Conservation (phyloP, 2,113 vertebrate genomes). For the Tautogolabrus adspersus region DNA sequence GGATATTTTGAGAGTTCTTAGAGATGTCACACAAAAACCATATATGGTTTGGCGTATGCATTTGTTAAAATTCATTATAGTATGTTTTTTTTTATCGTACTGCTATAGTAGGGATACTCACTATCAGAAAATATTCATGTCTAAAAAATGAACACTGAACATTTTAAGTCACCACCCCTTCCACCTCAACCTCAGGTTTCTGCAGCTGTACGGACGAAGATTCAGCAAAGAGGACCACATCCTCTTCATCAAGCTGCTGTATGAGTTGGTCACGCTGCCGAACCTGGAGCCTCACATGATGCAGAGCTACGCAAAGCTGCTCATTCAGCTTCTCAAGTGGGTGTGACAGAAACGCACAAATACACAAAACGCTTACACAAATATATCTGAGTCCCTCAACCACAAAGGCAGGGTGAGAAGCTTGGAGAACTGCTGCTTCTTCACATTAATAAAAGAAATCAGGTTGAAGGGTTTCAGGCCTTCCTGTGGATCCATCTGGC, state of each 20-base stretch:
- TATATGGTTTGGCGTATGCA: too few relatives aligned
- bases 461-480: background rate
- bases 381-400: background rate
- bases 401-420: background rate
- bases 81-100: too few relatives aligned
- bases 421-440: background rate
- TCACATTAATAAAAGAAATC: constrained; percentile 1
- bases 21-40: too few relatives aligned
- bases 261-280: constrained; percentile 94
- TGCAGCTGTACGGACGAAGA: constrained; percentile 93
- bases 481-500: constrained; percentile 10
- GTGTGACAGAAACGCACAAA: constrained; percentile 5
- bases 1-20: too few relatives aligned
- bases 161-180: background rate
- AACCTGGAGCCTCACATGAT: constrained; percentile 96
- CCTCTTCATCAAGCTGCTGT: constrained; percentile 93
- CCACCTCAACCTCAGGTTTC: constrained; percentile 84
- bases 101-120: too few relatives aligned
- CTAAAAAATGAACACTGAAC: too few relatives aligned
- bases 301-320: constrained; percentile 93
- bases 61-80: too few relatives aligned
- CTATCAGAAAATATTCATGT: too few relatives aligned
- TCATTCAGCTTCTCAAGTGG: constrained; percentile 95
- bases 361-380: background rate
- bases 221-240: constrained; percentile 97